These are phyloP conservation scores for Alloscopus bannaensis DNA, from an alignment of 2,888 invertebrate species.

Conservation along the genomic window DNA sequence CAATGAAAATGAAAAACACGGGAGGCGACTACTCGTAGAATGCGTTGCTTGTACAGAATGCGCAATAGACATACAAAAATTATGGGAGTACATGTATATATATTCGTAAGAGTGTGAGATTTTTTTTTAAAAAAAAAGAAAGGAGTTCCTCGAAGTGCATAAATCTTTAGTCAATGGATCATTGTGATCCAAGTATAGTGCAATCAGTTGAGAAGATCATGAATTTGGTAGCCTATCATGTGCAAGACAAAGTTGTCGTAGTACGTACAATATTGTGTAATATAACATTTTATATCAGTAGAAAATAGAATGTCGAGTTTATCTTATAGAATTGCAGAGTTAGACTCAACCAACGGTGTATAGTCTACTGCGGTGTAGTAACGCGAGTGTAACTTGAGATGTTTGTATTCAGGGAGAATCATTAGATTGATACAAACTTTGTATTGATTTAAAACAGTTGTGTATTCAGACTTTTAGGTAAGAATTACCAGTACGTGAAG, in stretches of 20 bases:
- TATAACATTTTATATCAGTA: constrained; percentile 1
- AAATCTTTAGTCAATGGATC: constrained; percentile 23
- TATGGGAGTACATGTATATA: too few species aligned
- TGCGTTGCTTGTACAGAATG: constrained; percentile 5
- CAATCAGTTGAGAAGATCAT: constrained; percentile 17
- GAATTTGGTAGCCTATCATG: background rate
- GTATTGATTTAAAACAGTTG: background rate
- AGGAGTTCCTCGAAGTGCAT: background rate
- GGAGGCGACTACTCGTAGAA: background rate
- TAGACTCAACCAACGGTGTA: too few species aligned
- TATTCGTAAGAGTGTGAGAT: too few species aligned
- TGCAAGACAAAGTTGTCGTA: constrained; percentile 8
- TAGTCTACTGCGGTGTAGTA: too few species aligned
- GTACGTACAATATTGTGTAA: background rate
- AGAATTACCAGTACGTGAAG: background rate
- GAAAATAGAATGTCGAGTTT: too few species aligned
- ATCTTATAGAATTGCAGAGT: too few species aligned
- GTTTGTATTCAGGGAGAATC: constrained; percentile 29
- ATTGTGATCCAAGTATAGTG: constrained; percentile 16
- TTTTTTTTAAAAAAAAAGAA: too few species aligned
- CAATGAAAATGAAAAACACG: constrained; percentile 11
- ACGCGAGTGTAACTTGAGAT: too few species aligned
- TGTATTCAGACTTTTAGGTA: background rate
- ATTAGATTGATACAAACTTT: constrained; percentile 8
- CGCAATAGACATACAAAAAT: too few species aligned